Base-by-base conservation (phyloP, 1,140 invertebrate genomes). In the Rhyzopertha dominica region DNA sequence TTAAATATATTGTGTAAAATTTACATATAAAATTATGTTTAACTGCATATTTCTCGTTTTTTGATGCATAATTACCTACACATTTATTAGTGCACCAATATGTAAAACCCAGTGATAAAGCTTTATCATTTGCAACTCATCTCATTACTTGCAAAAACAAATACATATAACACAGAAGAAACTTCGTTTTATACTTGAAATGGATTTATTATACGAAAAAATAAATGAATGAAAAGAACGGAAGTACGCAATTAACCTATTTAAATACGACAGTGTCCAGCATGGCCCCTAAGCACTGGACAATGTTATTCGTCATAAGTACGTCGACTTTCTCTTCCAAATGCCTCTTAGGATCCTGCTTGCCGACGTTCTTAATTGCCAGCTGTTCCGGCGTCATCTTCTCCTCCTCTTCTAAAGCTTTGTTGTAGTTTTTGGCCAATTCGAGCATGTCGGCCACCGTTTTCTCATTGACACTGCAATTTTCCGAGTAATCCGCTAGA, bases 301-400 rank as follows among this genome's bases (percentile, higher is more conserved):
- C 93, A 72, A 99, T 98, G 71, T 99, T 99, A 49, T 90, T 89
- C 14, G 92, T 87, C 92, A 99, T 97, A 18, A 99, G 74, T 34
- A 89, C 81, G 73, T 97, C 94, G 12, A 98, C 96, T 76, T 97
- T 94, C 65, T 99, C 96, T 70, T 98, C 95, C 58, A 99, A 77
- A 84, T 99, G 97, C 50, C 97, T 79, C 73, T 99, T 99, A n/a
- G 97, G 97, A 73, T 99, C 96, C 71, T 97, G 91, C 75, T 99
- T 99, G 16, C 97, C 97, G 28, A 99, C 96, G 76, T 99, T 99
- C 68, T 99, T 99, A 56, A 99, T 98, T 10, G 95, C 96, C 64
- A 99, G 73, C 67, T 99, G 95, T 69, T 99, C 95, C 1, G 93
- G 90, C n/a, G 95, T 99, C 94, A 99, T 98, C 67, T 97, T 98